Percentiles rank a stretch among this genome's conserved stretches.
phyloP scores from a whole-genome alignment of 2,113 vertebrate genomes.

The Xerus inauris region DNA sequence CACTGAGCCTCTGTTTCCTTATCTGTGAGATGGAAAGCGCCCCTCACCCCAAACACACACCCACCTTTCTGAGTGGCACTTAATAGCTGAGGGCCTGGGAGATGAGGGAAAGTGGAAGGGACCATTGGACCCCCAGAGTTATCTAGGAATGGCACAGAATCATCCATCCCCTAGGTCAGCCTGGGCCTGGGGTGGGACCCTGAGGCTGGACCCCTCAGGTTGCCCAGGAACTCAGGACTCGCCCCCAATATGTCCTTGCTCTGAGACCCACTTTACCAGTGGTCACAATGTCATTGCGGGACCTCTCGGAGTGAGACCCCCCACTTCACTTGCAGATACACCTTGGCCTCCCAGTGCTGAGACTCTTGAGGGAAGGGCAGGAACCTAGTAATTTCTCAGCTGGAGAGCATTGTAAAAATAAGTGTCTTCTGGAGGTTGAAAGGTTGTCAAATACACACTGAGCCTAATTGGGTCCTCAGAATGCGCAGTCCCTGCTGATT shows the following conservation, averaged over 20 bases:
- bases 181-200: too few relatives aligned
- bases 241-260: neutral
- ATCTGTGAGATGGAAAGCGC: neutral
- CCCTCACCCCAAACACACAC: too few relatives aligned
- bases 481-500: constrained; percentile 52
- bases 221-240: neutral
- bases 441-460: constrained; percentile 81
- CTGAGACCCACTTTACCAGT: neutral
- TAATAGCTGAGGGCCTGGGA: too few relatives aligned
- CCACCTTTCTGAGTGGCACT: neutral
- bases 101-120: neutral
- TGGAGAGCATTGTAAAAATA: constrained; percentile 77
- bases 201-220: neutral
- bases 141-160: too few relatives aligned
- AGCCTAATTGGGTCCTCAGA: constrained; percentile 77
- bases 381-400: constrained; percentile 77
- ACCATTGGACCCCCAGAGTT: neutral
- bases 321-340: neutral
- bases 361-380: constrained; percentile 44
- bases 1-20: neutral
- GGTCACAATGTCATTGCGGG: neutral
- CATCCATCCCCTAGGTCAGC: neutral
- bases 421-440: constrained; percentile 77
- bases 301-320: neutral
- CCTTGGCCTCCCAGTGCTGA: constrained; percentile 44